Base-by-base conservation (phyloP, 2,888 invertebrate genomes). In the Doris montereyensis region DNA sequence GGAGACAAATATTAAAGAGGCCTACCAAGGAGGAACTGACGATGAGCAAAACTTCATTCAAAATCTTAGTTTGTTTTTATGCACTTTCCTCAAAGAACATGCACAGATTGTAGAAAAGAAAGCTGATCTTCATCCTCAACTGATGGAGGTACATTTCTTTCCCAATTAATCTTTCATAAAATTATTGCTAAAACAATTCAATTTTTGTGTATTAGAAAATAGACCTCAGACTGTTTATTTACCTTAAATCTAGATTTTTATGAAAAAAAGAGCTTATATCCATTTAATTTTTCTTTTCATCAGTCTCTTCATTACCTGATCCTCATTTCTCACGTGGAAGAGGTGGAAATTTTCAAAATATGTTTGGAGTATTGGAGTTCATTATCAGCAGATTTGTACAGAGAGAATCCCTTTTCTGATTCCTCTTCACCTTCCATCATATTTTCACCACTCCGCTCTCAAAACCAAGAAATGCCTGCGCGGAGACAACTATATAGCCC, bases 331-430 rank as follows among this genome's bases (percentile, higher is more conserved):
- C 97, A 98, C 93, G 99, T 99, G 1, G 99, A 99, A 86, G 99
- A 99, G 91, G 97, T 98, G 0, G 99, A 99, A 93, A 98, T 99
- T 83, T 99, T 99, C 92, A 99, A 99, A 93, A 99, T 99, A 85
- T 99, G 99, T 89, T 93, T 99, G 83, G 99, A 99, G 91, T 99
- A 98, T 92, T 99, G 99, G 99, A 98, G 97, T 92, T 95, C 95
- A 81, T 93, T 99, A 83, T 95, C 97, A 34, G 94, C 96, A 81
- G 97, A 98, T 91, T 93, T 99, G 86, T 99, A 99, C 91, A 95
- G 96, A 89, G 96, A 97, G 89, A 95, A 94, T 87, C 95, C 96
- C 30, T 95, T 95, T 91, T 93, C 93, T 57, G 87, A 90, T 34
- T 92, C 93, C 82, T 84, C 86, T n/a, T 88, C 91, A 24, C 88